phyloP scores from a whole-genome alignment of 2,113 vertebrate species.

The Ornithorhynchus anatinus region DNA sequence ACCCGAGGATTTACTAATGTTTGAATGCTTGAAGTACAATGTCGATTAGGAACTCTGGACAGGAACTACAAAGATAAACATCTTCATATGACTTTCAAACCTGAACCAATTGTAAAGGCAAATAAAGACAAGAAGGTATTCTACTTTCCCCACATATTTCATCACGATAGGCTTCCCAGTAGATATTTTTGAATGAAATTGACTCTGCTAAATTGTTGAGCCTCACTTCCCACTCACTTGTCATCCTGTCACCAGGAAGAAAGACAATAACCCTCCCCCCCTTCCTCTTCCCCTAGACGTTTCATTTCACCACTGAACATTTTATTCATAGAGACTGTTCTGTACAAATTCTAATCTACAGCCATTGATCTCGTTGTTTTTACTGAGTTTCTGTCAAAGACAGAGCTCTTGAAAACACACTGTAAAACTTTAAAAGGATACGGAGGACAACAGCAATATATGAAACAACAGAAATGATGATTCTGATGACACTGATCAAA shows the following conservation, averaged over 20 bases:
- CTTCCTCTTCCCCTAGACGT: too few relatives aligned
- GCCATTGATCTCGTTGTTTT: background rate
- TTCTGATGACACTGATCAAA: constrained; percentile 62
- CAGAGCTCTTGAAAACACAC: accelerated
- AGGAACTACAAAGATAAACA: constrained; percentile 40
- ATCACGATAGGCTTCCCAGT: too few relatives aligned
- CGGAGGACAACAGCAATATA: constrained; percentile 78
- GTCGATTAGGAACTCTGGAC: constrained; percentile 30
- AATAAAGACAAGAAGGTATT: constrained; percentile 3
- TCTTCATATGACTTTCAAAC: constrained; percentile 11
- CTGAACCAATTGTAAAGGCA: background rate
- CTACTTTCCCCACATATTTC: background rate
- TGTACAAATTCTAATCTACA: background rate
- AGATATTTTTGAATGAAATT: too few relatives aligned
- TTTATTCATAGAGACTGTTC: background rate
- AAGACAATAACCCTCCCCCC: too few relatives aligned
- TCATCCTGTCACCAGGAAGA: too few relatives aligned
- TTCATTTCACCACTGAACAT: background rate
- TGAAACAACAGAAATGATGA: constrained; percentile 72
- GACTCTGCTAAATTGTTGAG: too few relatives aligned
- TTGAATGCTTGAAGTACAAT: constrained; percentile 5
- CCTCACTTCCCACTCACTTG: too few relatives aligned
- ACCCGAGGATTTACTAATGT: too few relatives aligned
- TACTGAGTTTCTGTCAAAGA: background rate
- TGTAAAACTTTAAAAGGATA: constrained; percentile 82